Conservation (phyloP, 2,888 invertebrate genomes). For the Clanis bilineata region DNA sequence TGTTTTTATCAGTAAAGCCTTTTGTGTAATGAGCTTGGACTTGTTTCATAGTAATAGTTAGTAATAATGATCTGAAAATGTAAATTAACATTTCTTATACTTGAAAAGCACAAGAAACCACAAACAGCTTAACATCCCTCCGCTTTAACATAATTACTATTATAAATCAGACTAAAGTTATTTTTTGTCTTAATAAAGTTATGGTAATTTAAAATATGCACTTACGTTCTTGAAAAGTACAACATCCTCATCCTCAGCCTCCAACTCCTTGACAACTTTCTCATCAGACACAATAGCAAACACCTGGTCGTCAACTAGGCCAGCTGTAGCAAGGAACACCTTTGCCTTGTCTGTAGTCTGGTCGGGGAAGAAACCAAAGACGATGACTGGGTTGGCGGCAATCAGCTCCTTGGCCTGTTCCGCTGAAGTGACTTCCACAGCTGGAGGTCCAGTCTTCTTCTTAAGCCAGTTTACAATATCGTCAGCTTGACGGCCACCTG, state of each 20-base stretch:
- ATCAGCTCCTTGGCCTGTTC: slow-evolving; percentile 93
- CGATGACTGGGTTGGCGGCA: slow-evolving; percentile 89
- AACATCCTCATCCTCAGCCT: slow-evolving; percentile 89
- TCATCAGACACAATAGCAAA: slow-evolving; percentile 93
- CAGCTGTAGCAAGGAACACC: slow-evolving; percentile 91
- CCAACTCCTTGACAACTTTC: slow-evolving; percentile 90
- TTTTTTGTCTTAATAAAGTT: neutral
- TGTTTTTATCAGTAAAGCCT: too few relatives aligned
- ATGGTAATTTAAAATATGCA: slow-evolving; percentile 22
- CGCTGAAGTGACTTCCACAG: slow-evolving; percentile 88
- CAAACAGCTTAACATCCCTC: too few relatives aligned
- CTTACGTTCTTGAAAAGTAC: slow-evolving; percentile 95
- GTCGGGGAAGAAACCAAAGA: slow-evolving; percentile 96
- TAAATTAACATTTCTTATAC: too few relatives aligned
- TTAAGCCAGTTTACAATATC: slow-evolving; percentile 96
- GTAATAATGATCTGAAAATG: too few relatives aligned
- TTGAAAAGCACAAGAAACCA: too few relatives aligned
- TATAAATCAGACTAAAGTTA: neutral
- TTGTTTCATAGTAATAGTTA: too few relatives aligned
- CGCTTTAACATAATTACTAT: too few relatives aligned
- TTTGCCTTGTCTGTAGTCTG: slow-evolving; percentile 90
- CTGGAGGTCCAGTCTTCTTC: slow-evolving; percentile 98
- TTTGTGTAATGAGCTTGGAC: too few relatives aligned
- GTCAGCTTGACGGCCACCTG: slow-evolving; percentile 94
- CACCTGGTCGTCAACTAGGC: slow-evolving; percentile 91